Base-by-base conservation (phyloP, 2,888 invertebrate genomes). In the Caenorhabditis sp. region DNA sequence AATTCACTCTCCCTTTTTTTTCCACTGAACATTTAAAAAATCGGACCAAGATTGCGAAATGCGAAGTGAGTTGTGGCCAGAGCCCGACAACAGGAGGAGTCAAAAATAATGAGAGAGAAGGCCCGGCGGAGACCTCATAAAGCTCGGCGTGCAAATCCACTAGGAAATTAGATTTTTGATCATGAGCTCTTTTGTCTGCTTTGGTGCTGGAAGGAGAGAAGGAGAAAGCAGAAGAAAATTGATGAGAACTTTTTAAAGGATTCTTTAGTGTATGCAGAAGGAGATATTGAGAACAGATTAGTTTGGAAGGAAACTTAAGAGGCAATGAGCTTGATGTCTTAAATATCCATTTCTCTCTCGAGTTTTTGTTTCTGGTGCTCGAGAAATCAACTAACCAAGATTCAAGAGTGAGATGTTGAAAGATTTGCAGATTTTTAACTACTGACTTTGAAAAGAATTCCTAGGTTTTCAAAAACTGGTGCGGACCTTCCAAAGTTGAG, bases 201-300 rank as follows among this genome's bases (percentile, higher is more conserved):
- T 68, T 68, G 49, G 51, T 31, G 35, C 10, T 59, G 31, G 59
- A 22, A 16, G 26, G 54, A 54, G 24, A 49, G 47, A n/a, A n/a
- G 38, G 6, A 38, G 12, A 24, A 26, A 26, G 14, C n/a, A n/a
- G n/a, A 63, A 41, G 59, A 38, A n/a, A 12, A 38, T 22, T 35
- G 35, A 59, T 31, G 59, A 31, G 12, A 19, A 51, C 26, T 38
- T 51, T 24, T 51, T 68, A 19, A 64, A 14, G 64, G 38, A 64
- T 28, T 7, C 38, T 38, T 38, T 7, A 10, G 38, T 38, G 49
- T 38, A 22, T 38, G 54, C 38, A 68, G 35, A 35, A 51, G n/a
- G n/a, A n/a, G 54, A 68, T 54, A 68, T 68, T 54, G 38, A 54
- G 68, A 68, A 24, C 68, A 54, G 68, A 68, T 68, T 68, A 68